Conservation (phyloP, 2,113 vertebrate genomes). For the Cynoglossus semilaevis region DNA sequence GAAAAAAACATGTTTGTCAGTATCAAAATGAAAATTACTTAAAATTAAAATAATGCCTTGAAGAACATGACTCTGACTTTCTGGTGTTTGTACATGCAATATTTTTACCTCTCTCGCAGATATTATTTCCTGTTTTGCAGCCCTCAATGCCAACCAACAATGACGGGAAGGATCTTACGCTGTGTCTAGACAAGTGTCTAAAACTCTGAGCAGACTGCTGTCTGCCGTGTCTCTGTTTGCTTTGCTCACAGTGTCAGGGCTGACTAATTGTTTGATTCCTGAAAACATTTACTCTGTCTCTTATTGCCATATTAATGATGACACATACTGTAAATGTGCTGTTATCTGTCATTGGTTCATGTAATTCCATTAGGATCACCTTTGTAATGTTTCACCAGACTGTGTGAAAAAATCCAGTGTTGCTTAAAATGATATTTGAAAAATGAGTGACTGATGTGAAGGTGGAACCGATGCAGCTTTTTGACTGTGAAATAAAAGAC, state of each 20-base stretch:
- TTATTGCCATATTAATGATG: background rate
- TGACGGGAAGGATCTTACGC: constrained; percentile 67
- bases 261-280: constrained; percentile 14
- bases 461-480: background rate
- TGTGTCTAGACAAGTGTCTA: constrained; percentile 66
- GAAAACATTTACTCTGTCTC: background rate
- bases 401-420: no score
- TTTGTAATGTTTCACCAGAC: background rate
- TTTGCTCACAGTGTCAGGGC: constrained; percentile 35
- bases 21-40: background rate
- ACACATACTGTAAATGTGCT: background rate
- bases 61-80: constrained; percentile 20
- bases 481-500: constrained; percentile 7
- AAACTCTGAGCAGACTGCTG: constrained; percentile 25
- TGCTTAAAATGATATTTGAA: background rate
- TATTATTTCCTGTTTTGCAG: constrained; percentile 71
- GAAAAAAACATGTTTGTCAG: background rate
- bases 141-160: constrained; percentile 64
- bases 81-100: constrained; percentile 13
- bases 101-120: constrained; percentile 30
- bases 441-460: no score
- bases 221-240: constrained; percentile 29
- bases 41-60: background rate
- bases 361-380: background rate
- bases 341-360: background rate